phyloP scores from a whole-genome alignment of 2,888 invertebrate species.

The Urechis unicinctus region DNA sequence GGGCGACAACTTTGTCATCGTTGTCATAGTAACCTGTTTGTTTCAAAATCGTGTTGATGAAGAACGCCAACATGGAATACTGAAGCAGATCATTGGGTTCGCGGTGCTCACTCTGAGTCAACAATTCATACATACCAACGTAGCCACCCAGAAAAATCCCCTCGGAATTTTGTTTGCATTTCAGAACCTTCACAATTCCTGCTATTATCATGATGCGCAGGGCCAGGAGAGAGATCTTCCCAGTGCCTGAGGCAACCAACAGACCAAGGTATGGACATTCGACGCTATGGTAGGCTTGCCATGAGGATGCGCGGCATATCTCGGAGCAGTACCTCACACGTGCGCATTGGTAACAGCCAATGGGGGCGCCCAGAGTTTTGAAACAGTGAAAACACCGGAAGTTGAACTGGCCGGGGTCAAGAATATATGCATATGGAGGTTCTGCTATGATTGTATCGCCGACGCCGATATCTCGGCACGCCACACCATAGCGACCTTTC shows the following conservation, averaged over 20 bases:
- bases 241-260: constrained; percentile 63
- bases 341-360: constrained; percentile 35
- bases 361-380: constrained; percentile 1
- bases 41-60: constrained; percentile 34
- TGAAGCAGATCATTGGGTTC: constrained; percentile 59
- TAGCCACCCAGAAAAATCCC: constrained; percentile 30
- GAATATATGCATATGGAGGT: constrained; percentile 13
- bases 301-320: constrained; percentile 36
- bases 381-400: constrained; percentile 18
- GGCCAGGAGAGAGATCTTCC: constrained; percentile 14
- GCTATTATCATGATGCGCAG: constrained; percentile 7
- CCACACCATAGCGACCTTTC: constrained; percentile 34
- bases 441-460: constrained; percentile 17
- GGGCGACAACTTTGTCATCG: background rate
- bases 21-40: constrained; percentile 19
- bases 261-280: constrained; percentile 69
- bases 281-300: constrained; percentile 40
- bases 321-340: constrained; percentile 45
- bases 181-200: constrained; percentile 6
- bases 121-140: constrained; percentile 61
- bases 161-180: constrained; percentile 9
- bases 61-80: constrained; percentile 57
- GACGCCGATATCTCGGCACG: constrained; percentile 17
- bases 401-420: constrained; percentile 7
- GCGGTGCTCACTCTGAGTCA: constrained; percentile 68